Conservation (phyloP, 2,888 invertebrate genomes). For the Tethea ocularis region DNA sequence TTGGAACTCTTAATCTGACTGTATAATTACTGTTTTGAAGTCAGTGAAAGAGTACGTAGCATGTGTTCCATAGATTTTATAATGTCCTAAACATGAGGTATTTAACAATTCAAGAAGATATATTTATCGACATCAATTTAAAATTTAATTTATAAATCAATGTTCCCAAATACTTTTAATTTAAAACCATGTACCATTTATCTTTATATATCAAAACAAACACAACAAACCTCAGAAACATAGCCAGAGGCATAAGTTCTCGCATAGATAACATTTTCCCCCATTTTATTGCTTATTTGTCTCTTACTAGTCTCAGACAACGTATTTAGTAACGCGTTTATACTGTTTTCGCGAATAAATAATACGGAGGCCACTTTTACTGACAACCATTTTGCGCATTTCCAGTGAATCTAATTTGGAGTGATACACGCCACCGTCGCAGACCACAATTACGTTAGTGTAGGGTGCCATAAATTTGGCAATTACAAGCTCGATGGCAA, state of each 20-base stretch:
- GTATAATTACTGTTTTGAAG: too few species aligned
- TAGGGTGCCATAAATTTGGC: slow-evolving; percentile 79
- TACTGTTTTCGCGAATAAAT: slow-evolving; percentile 45
- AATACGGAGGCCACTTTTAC: slow-evolving; percentile 49
- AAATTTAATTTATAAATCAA: too few species aligned
- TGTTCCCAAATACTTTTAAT: too few species aligned
- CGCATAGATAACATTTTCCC: neutral
- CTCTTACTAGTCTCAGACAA: slow-evolving; percentile 1
- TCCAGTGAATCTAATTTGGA: slow-evolving; percentile 75
- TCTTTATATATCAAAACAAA: too few species aligned
- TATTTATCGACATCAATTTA: too few species aligned
- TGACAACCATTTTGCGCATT: slow-evolving; percentile 61
- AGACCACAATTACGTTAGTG: slow-evolving; percentile 78
- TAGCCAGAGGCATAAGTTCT: neutral
- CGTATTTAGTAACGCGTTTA: slow-evolving; percentile 20
- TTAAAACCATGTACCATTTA: too few species aligned
- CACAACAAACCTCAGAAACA: neutral
- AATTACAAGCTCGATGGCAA: slow-evolving; percentile 75
- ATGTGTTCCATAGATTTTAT: too few species aligned
- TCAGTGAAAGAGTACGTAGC: too few species aligned
- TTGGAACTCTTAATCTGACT: too few species aligned
- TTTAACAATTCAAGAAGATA: too few species aligned
- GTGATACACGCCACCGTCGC: slow-evolving; percentile 73
- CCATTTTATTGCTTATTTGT: slow-evolving; percentile 1
- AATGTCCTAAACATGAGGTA: too few species aligned